These are phyloP conservation scores for Saccostrea glomerata DNA, from an alignment of 1,140 invertebrate genomes.

Conservation along the genomic window DNA sequence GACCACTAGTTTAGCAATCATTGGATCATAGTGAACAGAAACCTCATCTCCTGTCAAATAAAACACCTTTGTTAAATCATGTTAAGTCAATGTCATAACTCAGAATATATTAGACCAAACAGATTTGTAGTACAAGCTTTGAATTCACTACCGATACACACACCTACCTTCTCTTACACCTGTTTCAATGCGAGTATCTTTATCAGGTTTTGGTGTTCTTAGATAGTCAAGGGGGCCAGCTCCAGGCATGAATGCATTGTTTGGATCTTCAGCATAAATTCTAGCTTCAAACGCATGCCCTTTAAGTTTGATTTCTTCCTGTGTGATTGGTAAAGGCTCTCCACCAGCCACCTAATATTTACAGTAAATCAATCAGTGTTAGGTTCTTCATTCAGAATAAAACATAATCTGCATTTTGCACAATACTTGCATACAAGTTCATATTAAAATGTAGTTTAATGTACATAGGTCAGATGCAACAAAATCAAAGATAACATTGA, in stretches of 20 bases:
- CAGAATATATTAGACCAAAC: background rate
- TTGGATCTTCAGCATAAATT: constrained; percentile 96
- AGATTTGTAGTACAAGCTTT: background rate
- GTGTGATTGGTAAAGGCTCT: constrained; percentile 90
- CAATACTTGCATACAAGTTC: no score
- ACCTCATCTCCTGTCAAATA: constrained; percentile 86
- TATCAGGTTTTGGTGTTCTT: constrained; percentile 71
- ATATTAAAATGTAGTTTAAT: no score
- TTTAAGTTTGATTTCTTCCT: constrained; percentile 85
- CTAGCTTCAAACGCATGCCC: constrained; percentile 94
- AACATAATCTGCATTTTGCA: no score
- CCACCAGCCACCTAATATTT: constrained; percentile 86
- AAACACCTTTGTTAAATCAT: background rate
- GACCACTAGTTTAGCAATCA: constrained; percentile 99
- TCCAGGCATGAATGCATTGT: constrained; percentile 92
- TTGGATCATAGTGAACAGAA: constrained; percentile 98
- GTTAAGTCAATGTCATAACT: background rate
- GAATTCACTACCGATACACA: background rate
- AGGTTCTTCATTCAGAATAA: no score
- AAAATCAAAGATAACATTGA: no score
- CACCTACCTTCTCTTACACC: constrained; percentile 79
- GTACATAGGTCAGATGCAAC: no score
- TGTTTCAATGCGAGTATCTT: constrained; percentile 77
- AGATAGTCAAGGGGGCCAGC: constrained; percentile 86
- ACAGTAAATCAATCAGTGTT: no score